These are phyloP conservation scores for Spheniscus mendiculus DNA, from an alignment of 2,113 vertebrate genomes.

Conservation along the genomic window DNA sequence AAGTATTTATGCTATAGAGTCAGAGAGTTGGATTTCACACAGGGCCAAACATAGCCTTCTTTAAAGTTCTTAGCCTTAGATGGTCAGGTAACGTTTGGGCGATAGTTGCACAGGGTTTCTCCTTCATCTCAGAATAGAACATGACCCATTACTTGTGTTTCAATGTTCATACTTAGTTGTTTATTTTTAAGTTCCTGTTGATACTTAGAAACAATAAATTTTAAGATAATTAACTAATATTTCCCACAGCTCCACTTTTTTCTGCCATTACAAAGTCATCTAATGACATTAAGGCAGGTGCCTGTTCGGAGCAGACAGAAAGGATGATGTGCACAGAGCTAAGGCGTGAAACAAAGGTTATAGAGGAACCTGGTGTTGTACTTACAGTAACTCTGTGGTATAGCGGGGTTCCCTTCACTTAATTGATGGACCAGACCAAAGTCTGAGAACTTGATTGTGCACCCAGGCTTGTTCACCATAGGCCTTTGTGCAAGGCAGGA, in stretches of 20 bases:
- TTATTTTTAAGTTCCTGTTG: neutral
- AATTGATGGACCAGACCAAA: neutral
- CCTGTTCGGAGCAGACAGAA: neutral
- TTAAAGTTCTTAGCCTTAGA: neutral
- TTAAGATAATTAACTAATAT: neutral
- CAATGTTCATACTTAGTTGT: neutral
- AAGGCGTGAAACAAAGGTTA: neutral
- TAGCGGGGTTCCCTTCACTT: neutral
- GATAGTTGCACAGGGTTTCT: neutral
- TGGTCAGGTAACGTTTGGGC: accelerated
- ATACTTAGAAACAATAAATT: neutral
- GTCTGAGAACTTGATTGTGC: neutral
- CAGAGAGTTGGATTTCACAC: neutral
- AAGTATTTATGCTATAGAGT: neutral
- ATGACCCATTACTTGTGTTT: neutral
- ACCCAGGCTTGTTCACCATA: neutral
- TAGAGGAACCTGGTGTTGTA: neutral
- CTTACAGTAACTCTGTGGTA: neutral
- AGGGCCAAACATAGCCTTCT: neutral
- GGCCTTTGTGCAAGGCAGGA: neutral
- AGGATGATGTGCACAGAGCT: neutral
- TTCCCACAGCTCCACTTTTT: neutral
- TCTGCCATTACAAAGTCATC: neutral
- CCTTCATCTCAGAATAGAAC: neutral
- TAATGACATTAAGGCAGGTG: neutral